These are phyloP conservation scores for Reinhardtius hippoglossoides DNA, from an alignment of 2,113 vertebrate species.

Conservation along the genomic window DNA sequence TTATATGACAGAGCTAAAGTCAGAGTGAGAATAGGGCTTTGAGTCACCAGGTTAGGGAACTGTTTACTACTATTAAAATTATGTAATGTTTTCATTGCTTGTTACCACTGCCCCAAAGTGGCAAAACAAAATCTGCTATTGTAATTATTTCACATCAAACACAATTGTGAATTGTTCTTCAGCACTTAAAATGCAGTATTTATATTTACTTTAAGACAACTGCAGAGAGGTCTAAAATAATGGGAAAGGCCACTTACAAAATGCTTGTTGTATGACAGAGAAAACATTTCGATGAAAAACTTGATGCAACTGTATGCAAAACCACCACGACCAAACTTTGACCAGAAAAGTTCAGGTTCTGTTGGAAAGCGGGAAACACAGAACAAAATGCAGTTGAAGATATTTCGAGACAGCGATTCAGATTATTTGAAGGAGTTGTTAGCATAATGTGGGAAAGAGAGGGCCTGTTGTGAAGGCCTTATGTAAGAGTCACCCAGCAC, in stretches of 20 bases:
- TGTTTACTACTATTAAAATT: too few relatives aligned
- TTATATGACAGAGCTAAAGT: too few relatives aligned
- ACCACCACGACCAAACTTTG: background rate
- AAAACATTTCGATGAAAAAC: background rate
- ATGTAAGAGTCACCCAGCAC: slow-evolving; percentile 65
- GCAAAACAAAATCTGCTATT: too few relatives aligned
- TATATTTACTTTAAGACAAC: background rate
- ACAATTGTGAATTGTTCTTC: too few relatives aligned
- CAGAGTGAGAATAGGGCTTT: too few relatives aligned
- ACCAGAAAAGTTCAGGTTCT: background rate
- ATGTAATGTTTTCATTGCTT: too few relatives aligned
- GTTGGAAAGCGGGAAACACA: background rate
- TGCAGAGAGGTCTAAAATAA: background rate
- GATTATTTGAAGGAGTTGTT: slow-evolving; percentile 55
- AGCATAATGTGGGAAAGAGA: slow-evolving; percentile 52
- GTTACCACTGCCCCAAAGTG: too few relatives aligned
- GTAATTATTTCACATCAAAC: too few relatives aligned
- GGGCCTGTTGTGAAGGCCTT: slow-evolving; percentile 67
- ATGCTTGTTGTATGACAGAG: background rate
- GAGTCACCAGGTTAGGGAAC: too few relatives aligned
- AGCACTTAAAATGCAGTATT: background rate
- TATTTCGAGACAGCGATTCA: slow-evolving; percentile 31
- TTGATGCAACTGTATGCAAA: background rate
- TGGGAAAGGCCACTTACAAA: background rate
- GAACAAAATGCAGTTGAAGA: too few relatives aligned